A percentile compares a stretch with the other conserved stretches of the same genome.
These are phyloP conservation scores for Caenorhabditis macrosperma DNA, from an alignment of 2,888 invertebrate genomes.

Conservation along the genomic window DNA sequence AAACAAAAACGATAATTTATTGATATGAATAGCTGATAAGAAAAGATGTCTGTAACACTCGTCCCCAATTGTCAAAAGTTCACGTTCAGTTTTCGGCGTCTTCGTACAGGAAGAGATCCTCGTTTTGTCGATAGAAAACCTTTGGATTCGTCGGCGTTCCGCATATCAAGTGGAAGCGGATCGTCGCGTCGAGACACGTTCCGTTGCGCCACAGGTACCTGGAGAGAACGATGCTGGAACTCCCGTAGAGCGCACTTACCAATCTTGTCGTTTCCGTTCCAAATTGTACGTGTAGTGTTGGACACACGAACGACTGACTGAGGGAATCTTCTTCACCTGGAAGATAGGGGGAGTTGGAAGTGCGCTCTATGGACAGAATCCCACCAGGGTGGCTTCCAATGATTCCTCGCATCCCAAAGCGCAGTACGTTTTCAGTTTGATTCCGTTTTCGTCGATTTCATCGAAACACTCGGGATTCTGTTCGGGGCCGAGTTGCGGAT, in stretches of 20 bases:
- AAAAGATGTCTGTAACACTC: no score
- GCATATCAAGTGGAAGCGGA: constrained; percentile 71
- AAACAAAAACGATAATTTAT: not conserved
- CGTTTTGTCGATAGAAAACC: constrained; percentile 72
- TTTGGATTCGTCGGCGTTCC: constrained; percentile 74
- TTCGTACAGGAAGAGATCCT: constrained; percentile 73
- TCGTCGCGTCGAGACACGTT: constrained; percentile 70
- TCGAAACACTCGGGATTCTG: constrained; percentile 77
- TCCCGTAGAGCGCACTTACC: constrained; percentile 50
- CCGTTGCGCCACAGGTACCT: constrained; percentile 76
- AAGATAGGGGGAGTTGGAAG: no score
- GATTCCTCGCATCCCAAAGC: constrained; percentile 75
- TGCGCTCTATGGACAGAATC: no score
- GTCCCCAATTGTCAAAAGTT: no score
- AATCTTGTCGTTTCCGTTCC: constrained; percentile 72
- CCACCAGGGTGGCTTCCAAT: constrained; percentile 71
- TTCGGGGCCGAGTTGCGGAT: constrained; percentile 70
- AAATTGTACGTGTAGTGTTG: constrained; percentile 71
- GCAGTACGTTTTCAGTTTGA: constrained; percentile 68
- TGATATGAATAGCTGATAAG: not conserved
- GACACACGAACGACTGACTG: constrained; percentile 67
- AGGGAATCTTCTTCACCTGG: constrained; percentile 67
- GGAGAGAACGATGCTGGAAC: constrained; percentile 14
- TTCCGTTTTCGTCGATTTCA: constrained; percentile 68
- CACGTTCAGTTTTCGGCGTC: constrained; percentile 57